Base-by-base conservation (phyloP, 92 coral and sea anemone genomes). In the Porites lobata region DNA sequence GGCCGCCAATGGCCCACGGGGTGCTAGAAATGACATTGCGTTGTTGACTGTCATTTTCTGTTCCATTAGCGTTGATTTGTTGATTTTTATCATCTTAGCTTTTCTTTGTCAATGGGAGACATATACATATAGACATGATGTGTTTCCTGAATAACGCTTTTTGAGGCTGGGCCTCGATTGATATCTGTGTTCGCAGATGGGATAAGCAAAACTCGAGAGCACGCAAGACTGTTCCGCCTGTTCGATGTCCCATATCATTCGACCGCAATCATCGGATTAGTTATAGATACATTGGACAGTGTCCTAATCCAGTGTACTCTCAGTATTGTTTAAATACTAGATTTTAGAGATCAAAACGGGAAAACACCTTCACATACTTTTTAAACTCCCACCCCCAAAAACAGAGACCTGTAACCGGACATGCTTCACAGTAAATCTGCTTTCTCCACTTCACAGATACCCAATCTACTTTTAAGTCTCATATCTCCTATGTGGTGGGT, bases 41-140 rank as follows among this genome's bases (percentile, higher is more conserved):
- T 82, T 93, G 96, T 93, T 95, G 98, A 95, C 90, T 95, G 98
- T 95, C 98, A 95, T 88, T 84, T 88, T 77, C 83, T 91, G 91
- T 95, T 94, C 96, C 98, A 93, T 88, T 95, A 94, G 91, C 86
- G 95, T 85, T 94, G 96, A 95, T 95, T 93, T 95, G 98, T 95
- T 95, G 98, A 95, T 95, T 82, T 95, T 91, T 90, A 91, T 91
- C 96, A 95, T 95, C 94, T 93, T 93, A 87, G 89, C 91, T 87
- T 93, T 92, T 90, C 95, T 90, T 86, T 90, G 95, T 93, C 90
- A 92, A 92, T 93, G 91, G 94, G 92, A 95, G 94, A 88, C 96
- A 95, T 85, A 93, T 94, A 88, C 91, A 93, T 93, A 93, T 90
- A 93, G 87, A 86, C 91, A 91, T 90, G 90, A 93, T 93, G 94